Conservation (phyloP, 1,140 invertebrate species). For the Drosophila aff. region DNA sequence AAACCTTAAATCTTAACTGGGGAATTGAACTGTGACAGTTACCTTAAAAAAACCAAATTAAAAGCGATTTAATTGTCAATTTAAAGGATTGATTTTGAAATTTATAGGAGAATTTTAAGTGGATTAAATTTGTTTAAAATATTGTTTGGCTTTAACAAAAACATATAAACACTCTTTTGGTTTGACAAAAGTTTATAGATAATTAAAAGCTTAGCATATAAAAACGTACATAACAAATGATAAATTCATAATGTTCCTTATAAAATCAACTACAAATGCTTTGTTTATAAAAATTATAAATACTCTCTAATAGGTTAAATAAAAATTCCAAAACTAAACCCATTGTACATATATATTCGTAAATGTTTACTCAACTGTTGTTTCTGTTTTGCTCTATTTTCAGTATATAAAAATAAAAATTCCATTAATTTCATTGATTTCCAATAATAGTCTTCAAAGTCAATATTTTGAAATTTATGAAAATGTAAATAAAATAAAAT, state of each 20-base stretch:
- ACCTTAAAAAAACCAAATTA: neutral
- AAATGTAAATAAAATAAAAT: conserved; percentile 14
- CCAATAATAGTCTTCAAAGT: conserved; percentile 4
- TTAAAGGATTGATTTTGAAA: neutral
- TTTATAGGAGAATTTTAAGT: neutral
- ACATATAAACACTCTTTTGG: neutral
- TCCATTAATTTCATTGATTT: conserved; percentile 7
- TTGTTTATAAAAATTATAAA: neutral
- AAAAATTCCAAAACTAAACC: neutral
- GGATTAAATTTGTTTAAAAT: neutral
- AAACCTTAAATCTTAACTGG: conserved; percentile 12
- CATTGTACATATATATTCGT: too few relatives aligned
- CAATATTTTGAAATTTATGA: conserved; percentile 8
- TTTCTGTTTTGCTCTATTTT: neutral
- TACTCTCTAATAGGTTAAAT: neutral
- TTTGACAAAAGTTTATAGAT: neutral
- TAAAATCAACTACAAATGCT: neutral
- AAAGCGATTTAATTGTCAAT: neutral
- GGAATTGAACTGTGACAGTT: neutral
- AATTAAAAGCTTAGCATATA: neutral
- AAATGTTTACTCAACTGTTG: neutral
- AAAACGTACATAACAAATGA: neutral
- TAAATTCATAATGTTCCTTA: too few relatives aligned
- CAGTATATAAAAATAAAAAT: neutral
- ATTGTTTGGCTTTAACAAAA: neutral